phyloP scores from a whole-genome alignment of 2,888 invertebrate species.

The Protodeltote pygarga region DNA sequence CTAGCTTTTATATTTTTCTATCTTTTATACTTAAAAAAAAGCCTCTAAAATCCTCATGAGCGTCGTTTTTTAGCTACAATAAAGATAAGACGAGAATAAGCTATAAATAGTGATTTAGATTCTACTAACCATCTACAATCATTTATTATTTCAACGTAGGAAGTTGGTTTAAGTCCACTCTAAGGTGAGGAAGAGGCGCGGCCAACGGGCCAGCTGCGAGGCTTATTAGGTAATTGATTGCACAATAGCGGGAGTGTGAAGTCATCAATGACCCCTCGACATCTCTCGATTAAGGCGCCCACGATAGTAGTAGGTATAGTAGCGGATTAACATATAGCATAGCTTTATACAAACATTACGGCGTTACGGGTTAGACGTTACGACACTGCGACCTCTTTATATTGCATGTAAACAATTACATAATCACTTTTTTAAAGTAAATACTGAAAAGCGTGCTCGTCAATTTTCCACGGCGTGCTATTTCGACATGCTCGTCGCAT shows the following conservation, averaged over 20 bases:
- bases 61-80: too few relatives aligned
- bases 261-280: slow-evolving; percentile 61
- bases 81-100: too few relatives aligned
- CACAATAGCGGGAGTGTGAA: slow-evolving; percentile 53
- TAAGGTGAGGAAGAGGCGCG: slow-evolving; percentile 12
- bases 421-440: slow-evolving; percentile 43
- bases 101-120: too few relatives aligned
- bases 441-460: slow-evolving; percentile 51
- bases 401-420: slow-evolving; percentile 38
- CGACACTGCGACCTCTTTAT: slow-evolving; percentile 29
- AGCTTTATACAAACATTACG: slow-evolving; percentile 29
- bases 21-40: too few relatives aligned
- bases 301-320: too few relatives aligned
- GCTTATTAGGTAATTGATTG: slow-evolving; percentile 56
- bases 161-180: slow-evolving; percentile 14
- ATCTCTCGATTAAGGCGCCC: slow-evolving; percentile 53
- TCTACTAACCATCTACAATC: too few relatives aligned
- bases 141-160: slow-evolving; percentile 25
- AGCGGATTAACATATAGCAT: slow-evolving; percentile 22
- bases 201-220: slow-evolving; percentile 10
- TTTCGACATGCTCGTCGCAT: slow-evolving; percentile 50
- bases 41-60: too few relatives aligned
- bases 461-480: slow-evolving; percentile 49
- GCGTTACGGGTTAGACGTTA: slow-evolving; percentile 22
- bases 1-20: too few relatives aligned